Evolutionary conservation across 2,888 invertebrate species (phyloP), one percentile per base, ranked within the genome.

Genomic region (Morinoia aosen): DNA sequence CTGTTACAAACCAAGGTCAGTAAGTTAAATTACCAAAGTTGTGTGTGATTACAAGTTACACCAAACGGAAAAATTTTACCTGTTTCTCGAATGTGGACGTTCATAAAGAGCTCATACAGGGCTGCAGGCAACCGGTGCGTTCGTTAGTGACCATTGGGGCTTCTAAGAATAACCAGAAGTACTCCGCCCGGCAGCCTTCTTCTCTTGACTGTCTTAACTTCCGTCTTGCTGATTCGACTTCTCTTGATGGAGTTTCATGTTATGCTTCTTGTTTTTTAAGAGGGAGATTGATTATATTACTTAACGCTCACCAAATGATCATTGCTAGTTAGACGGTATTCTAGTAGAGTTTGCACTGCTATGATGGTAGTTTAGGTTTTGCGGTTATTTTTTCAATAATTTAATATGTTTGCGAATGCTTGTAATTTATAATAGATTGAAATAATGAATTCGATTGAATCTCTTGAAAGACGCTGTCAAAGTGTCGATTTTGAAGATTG

Each of bases 151-250:
- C 76, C 76, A 76, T 33, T 33, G 76, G 25, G 25, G 76, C 33
- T 25, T 76, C 76, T 76, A 76, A 76, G 76, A 76, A 76, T 76
- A 76, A 76, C 76, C 33, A 76, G 76, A 76, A 76, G 76, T 76
- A 76, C 25, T 76, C 76, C 76, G 76, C 25, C 76, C 76, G 76
- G 76, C 76, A 76, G 76, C 76, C 33, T 76, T 76, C 2, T 76
- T 16, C 76, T 76, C 76, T 33, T 33, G 76, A 76, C 76, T 25
- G 76, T 33, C 25, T 76, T 19, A 25, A 76, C 76, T 76, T 76
- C 76, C 19, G 76, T 76, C 76, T 76, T 76, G 76, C 76, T 25
- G 25, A 76, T 76, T 33, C 25, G 1, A 76, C 33, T 76, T 33
- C 76, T 8, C 16, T 8, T 76, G 76, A 19, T 33, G 19, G 76